Percentiles rank a stretch among this genome's conserved stretches.
Conservation (phyloP, 2,113 vertebrate species). For the Caretta caretta region DNA sequence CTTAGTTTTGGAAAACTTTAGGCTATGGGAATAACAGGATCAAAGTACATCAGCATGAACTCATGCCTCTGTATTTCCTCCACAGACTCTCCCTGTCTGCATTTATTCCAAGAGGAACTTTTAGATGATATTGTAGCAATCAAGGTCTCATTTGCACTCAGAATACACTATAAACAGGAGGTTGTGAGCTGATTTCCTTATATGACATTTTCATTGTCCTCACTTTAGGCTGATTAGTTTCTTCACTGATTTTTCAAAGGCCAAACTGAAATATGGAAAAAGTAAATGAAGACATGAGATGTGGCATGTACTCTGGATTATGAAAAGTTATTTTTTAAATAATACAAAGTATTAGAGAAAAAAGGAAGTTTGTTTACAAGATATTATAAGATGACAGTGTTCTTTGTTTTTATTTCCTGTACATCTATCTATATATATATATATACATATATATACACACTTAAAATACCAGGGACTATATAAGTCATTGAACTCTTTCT, state of each 20-base stretch:
- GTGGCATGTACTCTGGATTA: background rate
- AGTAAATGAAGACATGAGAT: constrained; percentile 30
- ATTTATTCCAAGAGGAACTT: background rate
- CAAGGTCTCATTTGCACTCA: constrained; percentile 38
- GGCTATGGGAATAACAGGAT: background rate
- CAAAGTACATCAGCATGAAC: background rate
- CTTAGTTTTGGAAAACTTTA: too few species aligned
- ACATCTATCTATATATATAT: too few species aligned
- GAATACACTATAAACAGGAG: background rate
- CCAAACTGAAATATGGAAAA: background rate
- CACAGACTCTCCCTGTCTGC: background rate
- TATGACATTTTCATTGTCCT: background rate
- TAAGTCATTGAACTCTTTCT: background rate
- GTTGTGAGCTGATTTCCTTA: background rate
- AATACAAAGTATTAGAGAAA: background rate
- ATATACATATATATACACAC: background rate
- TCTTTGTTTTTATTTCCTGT: background rate
- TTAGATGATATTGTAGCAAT: background rate
- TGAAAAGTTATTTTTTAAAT: too few species aligned
- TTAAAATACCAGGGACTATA: background rate
- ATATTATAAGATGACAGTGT: background rate
- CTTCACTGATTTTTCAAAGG: background rate
- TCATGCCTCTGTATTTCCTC: background rate
- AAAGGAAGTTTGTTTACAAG: background rate
- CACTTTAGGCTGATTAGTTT: background rate